These are phyloP conservation scores for Erynnis tages DNA, from an alignment of 2,888 invertebrate genomes.

Conservation along the genomic window DNA sequence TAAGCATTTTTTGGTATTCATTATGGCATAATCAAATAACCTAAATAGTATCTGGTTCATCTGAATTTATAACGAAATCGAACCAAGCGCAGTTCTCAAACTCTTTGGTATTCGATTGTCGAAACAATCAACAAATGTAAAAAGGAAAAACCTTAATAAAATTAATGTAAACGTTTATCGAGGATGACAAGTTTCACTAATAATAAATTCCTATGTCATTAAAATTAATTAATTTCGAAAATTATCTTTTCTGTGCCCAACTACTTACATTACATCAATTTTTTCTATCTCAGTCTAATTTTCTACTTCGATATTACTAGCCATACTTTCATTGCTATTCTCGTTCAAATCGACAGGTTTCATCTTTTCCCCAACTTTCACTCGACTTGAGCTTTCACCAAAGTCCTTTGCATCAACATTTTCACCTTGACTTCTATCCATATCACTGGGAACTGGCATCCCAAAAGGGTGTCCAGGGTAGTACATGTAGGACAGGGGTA, in stretches of 20 bases:
- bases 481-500: constrained; percentile 73
- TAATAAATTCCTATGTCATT: too few relatives aligned
- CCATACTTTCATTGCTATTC: constrained; percentile 76
- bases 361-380: constrained; percentile 54
- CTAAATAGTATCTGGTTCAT: neutral
- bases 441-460: constrained; percentile 59
- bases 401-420: constrained; percentile 48
- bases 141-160: neutral
- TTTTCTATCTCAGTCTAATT: constrained; percentile 54
- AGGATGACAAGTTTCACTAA: too few relatives aligned
- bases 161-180: too few relatives aligned
- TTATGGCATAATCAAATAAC: constrained; percentile 26
- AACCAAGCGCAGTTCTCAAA: too few relatives aligned
- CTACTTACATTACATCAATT: too few relatives aligned
- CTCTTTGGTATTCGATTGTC: too few relatives aligned
- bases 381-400: constrained; percentile 50
- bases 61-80: too few relatives aligned
- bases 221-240: too few relatives aligned
- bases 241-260: neutral
- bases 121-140: neutral
- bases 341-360: constrained; percentile 65
- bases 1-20: constrained; percentile 47
- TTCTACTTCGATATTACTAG: constrained; percentile 77
- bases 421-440: constrained; percentile 59
- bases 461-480: constrained; percentile 74